A percentile compares a stretch with the other conserved stretches of the same genome.
These are phyloP conservation scores for Apamea anceps DNA, from an alignment of 2,888 invertebrate genomes.

Conservation along the genomic window DNA sequence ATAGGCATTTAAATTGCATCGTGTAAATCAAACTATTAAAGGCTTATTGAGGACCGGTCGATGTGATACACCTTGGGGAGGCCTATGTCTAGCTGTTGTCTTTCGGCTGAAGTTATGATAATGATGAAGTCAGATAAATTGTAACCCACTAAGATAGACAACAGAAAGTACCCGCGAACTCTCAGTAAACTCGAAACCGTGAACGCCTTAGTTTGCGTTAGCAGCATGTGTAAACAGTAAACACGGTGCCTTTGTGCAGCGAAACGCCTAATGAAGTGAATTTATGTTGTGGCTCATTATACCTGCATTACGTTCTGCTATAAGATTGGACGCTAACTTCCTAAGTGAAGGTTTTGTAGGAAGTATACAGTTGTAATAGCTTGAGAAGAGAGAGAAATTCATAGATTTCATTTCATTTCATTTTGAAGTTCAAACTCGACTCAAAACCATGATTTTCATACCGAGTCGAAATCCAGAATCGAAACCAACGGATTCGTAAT, in stretches of 20 bases:
- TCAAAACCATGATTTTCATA: not conserved
- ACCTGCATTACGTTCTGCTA: conserved; percentile 49
- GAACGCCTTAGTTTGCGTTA: conserved; percentile 55
- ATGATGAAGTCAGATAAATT: not conserved
- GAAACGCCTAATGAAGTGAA: conserved; percentile 73
- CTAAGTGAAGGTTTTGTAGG: conserved; percentile 7
- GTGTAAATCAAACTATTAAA: not conserved
- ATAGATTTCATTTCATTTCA: too few species aligned
- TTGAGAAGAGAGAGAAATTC: not conserved
- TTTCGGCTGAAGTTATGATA: not conserved
- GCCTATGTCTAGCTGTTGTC: too few species aligned
- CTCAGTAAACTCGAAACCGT: conserved; percentile 35
- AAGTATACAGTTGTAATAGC: not conserved
- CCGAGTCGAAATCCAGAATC: not conserved
- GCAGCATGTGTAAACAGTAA: conserved; percentile 57
- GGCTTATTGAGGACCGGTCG: not conserved
- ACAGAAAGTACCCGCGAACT: conserved; percentile 29
- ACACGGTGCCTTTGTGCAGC: conserved; percentile 64
- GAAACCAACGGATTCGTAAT: too few species aligned
- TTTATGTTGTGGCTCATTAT: conserved; percentile 73
- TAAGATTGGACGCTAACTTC: conserved; percentile 25
- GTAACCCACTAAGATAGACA: not conserved
- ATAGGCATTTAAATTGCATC: not conserved
- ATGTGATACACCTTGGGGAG: not conserved
- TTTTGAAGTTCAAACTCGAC: too few species aligned